Percentiles rank a stretch among this genome's conserved stretches.
phyloP scores from a whole-genome alignment of 2,888 invertebrate species.

The Sicus ferrugineus region DNA sequence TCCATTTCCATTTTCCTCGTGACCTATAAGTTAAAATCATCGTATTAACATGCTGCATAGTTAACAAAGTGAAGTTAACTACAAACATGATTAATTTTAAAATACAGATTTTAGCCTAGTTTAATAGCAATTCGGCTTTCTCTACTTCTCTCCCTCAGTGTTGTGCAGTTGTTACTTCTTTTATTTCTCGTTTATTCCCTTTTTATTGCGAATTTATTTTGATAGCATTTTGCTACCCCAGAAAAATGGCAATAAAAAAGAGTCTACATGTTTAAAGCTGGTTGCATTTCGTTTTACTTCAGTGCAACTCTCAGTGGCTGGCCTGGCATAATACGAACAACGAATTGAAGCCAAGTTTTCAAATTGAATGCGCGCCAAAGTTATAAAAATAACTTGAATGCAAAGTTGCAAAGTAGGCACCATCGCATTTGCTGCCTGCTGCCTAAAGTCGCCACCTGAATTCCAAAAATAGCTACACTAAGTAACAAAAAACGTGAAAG shows the following conservation, averaged over 20 bases:
- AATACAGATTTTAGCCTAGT: neutral
- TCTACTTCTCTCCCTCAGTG: neutral
- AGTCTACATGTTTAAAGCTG: neutral
- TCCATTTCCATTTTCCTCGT: neutral
- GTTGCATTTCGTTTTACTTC: neutral
- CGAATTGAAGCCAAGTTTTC: conserved; percentile 10
- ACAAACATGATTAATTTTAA: too few species aligned
- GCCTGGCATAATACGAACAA: neutral
- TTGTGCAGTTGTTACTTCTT: neutral
- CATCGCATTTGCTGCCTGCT: neutral
- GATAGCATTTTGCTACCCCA: neutral
- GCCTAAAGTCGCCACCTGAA: neutral
- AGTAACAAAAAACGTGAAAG: neutral
- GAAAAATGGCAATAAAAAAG: neutral
- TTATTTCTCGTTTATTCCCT: neutral
- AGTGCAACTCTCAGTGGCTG: neutral
- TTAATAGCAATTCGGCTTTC: neutral
- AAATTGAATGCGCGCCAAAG: conserved; percentile 25
- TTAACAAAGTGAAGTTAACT: neutral
- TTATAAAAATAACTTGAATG: conserved; percentile 11
- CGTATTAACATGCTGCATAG: neutral
- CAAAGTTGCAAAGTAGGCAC: neutral
- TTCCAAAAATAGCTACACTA: neutral
- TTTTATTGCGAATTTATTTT: neutral
- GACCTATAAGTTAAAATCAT: neutral